A percentile compares a stretch with the other conserved stretches of the same genome.
Evolutionary conservation across 1,140 invertebrate species (phyloP).

Genomic region (Bombus affinis): DNA sequence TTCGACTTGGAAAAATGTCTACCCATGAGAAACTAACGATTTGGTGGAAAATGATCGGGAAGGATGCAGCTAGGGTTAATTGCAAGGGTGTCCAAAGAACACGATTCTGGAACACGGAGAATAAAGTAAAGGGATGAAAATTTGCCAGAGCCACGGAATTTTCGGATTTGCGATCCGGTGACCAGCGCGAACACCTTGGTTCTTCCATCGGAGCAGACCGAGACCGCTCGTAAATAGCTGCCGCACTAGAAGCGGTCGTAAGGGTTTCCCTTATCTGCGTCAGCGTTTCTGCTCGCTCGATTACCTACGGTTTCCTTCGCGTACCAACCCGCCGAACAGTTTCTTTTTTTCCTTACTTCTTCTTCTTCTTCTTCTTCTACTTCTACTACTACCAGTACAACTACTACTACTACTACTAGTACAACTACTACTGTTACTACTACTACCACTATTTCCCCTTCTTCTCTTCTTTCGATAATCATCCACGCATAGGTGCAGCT

Average conservation of each 20-base stretch:
- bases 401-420: no score
- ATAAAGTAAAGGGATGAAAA: constrained; percentile 27
- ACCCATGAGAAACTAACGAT: not conserved
- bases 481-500: constrained; percentile 1
- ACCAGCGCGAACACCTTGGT: constrained; percentile 20
- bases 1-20: not conserved
- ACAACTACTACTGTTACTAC: no score
- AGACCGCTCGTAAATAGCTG: constrained; percentile 64
- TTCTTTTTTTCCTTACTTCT: not conserved
- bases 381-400: no score
- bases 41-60: no score
- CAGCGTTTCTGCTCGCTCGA: constrained; percentile 67
- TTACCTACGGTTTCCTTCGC: constrained; percentile 65
- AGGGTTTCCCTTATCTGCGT: constrained; percentile 69
- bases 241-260: constrained; percentile 55
- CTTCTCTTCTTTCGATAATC: constrained; percentile 33
- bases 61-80: no score
- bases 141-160: constrained; percentile 37
- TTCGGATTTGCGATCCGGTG: constrained; percentile 23
- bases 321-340: constrained; percentile 15
- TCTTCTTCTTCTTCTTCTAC: not conserved
- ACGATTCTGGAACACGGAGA: constrained; percentile 6
- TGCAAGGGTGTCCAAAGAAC: not conserved
- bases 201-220: constrained; percentile 50
- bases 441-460: not conserved